Evolutionary conservation across 2,888 invertebrate genomes (phyloP), one percentile per base, ranked within the genome.

Genomic region (Julus scandinavius): DNA sequence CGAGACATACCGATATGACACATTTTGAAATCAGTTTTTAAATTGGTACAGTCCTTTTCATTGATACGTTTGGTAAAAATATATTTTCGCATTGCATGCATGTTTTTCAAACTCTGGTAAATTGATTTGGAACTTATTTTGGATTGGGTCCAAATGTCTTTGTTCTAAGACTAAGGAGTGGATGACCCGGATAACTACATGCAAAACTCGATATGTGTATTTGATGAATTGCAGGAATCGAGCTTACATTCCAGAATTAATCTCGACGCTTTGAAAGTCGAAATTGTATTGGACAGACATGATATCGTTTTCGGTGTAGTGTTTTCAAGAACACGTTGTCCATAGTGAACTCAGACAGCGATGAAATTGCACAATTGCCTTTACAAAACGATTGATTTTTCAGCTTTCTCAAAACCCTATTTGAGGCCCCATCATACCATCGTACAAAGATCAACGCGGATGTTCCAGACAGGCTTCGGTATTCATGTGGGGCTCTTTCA

Each of bases 321-420:
- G 20, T n/a, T 72, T 29, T 20, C 72, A 72, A 20, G 72, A 72
- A 72, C 72, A 11, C 11, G 13, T 72, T 72, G 72, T 29, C 72
- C 7, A 63, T 4, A 17, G 3, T 54, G 13, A 54, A 17, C 54
- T 2, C n/a, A 63, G 1, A n/a, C 63, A 7, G 63, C 63, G 17
- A 63, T n/a, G 72, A 72, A 0, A 29, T 20, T 29, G 72, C 20
- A 72, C 29, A 29, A 2, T 20, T 29, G 29, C 72, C 4, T 20
- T 20, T 72, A 1, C 9, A 72, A 72, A 72, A 72, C 20, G 72
- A 72, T 72, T 72, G 72, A 72, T 72, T 72, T 72, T 72, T 72
- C 63, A 63, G 63, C n/a, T 15, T 72, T 20, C 20, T 29, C 1
- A 45, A 45, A 45, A 7, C 45, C 45, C 45, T 45, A 1, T 7